Base-by-base conservation (phyloP, 2,113 vertebrate species). In the Porphyrio hochstetteri region DNA sequence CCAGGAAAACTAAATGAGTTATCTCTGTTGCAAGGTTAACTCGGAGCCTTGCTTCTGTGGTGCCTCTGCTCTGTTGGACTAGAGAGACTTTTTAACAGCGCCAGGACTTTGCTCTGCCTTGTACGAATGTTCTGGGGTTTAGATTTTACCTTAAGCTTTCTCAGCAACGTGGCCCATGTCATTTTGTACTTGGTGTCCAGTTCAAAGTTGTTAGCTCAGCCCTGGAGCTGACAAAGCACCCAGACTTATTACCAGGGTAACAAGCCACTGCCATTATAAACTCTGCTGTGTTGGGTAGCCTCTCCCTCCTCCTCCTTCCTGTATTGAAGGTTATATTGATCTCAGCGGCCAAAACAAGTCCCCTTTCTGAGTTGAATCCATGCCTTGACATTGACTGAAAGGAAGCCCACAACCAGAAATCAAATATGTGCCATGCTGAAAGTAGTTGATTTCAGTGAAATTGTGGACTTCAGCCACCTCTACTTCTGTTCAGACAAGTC, bases 71-170 rank as follows among this genome's bases (percentile, higher is more conserved):
- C 38, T 88, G 71, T 7, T 56, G 67, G 17, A 35, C 44, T 60
- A 25, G 18, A n/a, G 14, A 69, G 19, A 42, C 25, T 56, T 93
- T 53, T 64, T 38, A 46, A 48, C 6, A 77, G 31, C 23, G 67
- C 71, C 38, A 65, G 60, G 48, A 75, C 35, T 82, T 57, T 2
- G 3, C 36, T 17, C 61, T 75, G 48, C 24, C 7, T 82, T 9
- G 8, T 0, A 2, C 17, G 7, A 27, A 29, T 0, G 0, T 68
- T 84, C 53, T 68, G 72, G 16, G 19, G 16, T n/a, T 90, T n/a
- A 7, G 59, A 4, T 67, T 19, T 83, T 56, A 55, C 25, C 21
- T 11, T 44, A 24, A 75, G 35, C 48, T 67, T 88, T 86, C 56
- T 33, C 67, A 35, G 35, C 60, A 78, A 11, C 18, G 28, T 14